Evolutionary conservation across 2,888 invertebrate species (phyloP).

Genomic region (Spodoptera exigua): DNA sequence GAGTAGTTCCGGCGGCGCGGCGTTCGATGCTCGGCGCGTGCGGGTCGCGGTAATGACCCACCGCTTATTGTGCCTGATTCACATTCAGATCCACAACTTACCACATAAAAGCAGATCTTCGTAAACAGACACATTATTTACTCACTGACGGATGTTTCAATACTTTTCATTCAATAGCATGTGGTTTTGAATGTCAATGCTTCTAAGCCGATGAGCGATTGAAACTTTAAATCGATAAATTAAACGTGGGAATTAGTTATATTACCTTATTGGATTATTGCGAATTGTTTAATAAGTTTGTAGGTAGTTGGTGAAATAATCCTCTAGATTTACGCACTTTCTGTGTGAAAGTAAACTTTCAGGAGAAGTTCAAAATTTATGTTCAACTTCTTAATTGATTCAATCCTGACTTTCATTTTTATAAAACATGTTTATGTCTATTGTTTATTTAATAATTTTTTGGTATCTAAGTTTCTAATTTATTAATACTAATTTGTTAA

Average conservation of each 20-base stretch:
- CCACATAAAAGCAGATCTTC: conserved; percentile 30
- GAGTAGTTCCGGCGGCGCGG: conserved; percentile 52
- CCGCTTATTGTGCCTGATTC: conserved; percentile 48
- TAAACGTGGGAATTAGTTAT: background rate
- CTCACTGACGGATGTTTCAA: conserved; percentile 35
- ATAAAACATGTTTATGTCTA: too few species aligned
- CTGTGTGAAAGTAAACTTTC: too few species aligned
- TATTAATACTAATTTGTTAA: conserved; percentile 36
- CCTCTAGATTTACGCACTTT: too few species aligned
- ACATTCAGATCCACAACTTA: conserved; percentile 39
- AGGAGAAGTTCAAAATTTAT: too few species aligned
- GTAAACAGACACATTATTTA: conserved; percentile 33
- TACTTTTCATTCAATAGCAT: conserved; percentile 13
- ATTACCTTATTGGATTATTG: background rate
- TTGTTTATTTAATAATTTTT: too few species aligned
- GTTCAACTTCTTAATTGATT: too few species aligned
- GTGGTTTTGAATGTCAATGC: conserved; percentile 5
- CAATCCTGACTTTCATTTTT: too few species aligned
- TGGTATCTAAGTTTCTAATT: too few species aligned
- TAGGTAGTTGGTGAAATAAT: too few species aligned
- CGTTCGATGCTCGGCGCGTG: conserved; percentile 60
- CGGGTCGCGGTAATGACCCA: conserved; percentile 78
- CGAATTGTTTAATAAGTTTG: too few species aligned
- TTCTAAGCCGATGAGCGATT: conserved; percentile 4
- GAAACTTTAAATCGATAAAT: conserved; percentile 3